Conservation (phyloP, 2,113 vertebrate genomes). For the Sebastes schlegelii region DNA sequence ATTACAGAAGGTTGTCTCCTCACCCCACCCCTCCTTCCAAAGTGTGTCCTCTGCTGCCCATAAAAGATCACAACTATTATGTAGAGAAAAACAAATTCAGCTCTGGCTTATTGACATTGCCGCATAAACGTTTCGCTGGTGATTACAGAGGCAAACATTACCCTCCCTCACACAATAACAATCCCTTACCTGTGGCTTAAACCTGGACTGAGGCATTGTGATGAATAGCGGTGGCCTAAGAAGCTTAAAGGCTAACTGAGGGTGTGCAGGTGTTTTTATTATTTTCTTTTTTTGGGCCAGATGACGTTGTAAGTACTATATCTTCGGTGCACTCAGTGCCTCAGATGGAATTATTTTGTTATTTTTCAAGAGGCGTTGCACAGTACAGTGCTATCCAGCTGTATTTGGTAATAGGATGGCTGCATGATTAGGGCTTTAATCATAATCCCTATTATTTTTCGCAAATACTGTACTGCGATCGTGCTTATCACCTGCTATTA, state of each 20-base stretch:
- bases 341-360: background rate
- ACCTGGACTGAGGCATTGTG: constrained; percentile 42
- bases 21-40: background rate
- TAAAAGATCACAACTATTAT: constrained; percentile 37
- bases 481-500: background rate
- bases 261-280: constrained; percentile 53
- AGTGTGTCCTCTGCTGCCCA: constrained; percentile 22
- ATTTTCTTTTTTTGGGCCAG: constrained; percentile 21
- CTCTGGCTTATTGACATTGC: constrained; percentile 63
- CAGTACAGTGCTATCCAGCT: background rate
- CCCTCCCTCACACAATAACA: constrained; percentile 55
- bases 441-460: constrained; percentile 4
- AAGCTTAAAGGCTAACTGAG: constrained; percentile 67
- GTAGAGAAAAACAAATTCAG: constrained; percentile 60
- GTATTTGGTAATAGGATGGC: constrained; percentile 4
- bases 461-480: background rate
- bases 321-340: constrained; percentile 2
- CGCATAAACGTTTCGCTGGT: constrained; percentile 42
- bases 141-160: constrained; percentile 71
- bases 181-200: constrained; percentile 70
- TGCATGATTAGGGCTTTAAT: constrained; percentile 4
- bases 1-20: background rate
- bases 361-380: background rate
- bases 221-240: constrained; percentile 63
- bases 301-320: constrained; percentile 28